These are phyloP conservation scores for Monodelphis domestica DNA, from an alignment of 2,797 vertebrate genomes.

Conservation along the genomic window DNA sequence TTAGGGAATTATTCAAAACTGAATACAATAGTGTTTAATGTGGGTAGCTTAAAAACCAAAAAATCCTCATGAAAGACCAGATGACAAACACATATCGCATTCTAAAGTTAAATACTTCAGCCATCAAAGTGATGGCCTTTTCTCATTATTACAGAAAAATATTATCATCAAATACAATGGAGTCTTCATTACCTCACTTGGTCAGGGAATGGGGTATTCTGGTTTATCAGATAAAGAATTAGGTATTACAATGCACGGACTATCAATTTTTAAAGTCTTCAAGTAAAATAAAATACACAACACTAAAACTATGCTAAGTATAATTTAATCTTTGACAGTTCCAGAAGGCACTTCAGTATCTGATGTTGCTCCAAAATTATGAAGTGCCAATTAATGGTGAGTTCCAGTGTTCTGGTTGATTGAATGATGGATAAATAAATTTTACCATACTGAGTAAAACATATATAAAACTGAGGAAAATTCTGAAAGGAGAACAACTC, in stretches of 20 bases:
- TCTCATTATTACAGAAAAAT: background rate
- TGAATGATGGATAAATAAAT: background rate
- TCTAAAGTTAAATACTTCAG: background rate
- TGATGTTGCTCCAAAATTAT: background rate
- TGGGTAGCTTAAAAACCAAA: background rate
- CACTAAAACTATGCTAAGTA: background rate
- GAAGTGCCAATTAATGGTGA: background rate
- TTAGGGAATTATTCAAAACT: background rate
- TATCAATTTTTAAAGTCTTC: background rate
- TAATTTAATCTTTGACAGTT: background rate
- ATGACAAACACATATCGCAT: background rate
- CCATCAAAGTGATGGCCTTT: background rate
- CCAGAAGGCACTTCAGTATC: background rate
- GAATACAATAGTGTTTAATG: background rate
- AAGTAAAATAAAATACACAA: background rate
- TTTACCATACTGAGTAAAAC: background rate
- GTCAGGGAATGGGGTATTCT: background rate
- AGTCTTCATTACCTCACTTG: background rate
- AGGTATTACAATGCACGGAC: background rate
- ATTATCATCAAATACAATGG: background rate
- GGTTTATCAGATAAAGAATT: background rate
- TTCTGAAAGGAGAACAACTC: background rate
- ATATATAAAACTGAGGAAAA: conserved; percentile 10
- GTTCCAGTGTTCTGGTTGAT: background rate
- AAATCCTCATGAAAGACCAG: background rate